Percentiles rank a stretch among this genome's conserved stretches.
Conservation (phyloP, 2,797 vertebrate species). For the Myotis daubentonii region DNA sequence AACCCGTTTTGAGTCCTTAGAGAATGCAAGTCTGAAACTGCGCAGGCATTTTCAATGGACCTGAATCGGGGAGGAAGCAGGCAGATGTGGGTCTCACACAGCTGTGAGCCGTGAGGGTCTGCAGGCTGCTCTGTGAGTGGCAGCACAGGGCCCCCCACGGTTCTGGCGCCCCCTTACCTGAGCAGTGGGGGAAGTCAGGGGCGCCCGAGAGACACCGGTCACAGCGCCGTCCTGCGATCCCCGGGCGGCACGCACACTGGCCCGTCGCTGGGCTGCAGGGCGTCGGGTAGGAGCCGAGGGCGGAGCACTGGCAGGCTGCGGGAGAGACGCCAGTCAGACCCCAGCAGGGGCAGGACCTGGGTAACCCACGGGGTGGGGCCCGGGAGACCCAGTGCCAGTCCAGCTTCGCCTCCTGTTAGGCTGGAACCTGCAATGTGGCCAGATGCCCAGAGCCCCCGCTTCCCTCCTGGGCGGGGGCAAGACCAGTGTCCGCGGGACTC, state of each 20-base stretch:
- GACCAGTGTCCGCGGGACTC: neutral
- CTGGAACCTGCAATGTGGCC: neutral
- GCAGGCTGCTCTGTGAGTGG: neutral
- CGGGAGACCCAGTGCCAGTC: neutral
- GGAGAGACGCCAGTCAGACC: conserved; percentile 19
- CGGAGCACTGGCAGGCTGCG: conserved; percentile 90
- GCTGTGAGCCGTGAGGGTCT: neutral
- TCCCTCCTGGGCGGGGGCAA: neutral
- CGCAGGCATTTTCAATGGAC: neutral
- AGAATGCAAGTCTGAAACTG: neutral
- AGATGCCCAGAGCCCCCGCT: neutral
- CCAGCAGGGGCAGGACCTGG: accelerated
- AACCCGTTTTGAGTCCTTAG: neutral
- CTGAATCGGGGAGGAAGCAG: neutral
- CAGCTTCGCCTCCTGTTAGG: neutral
- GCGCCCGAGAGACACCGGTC: conserved; percentile 88
- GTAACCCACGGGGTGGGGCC: accelerated
- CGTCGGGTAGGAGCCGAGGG: conserved; percentile 85
- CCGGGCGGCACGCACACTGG: conserved; percentile 89
- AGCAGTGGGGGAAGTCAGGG: conserved; percentile 88
- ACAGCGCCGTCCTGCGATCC: conserved; percentile 88
- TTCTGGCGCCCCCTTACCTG: conserved; percentile 82
- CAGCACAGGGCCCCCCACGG: neutral
- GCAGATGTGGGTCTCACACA: neutral
- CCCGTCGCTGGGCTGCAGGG: conserved; percentile 87